phyloP scores from a whole-genome alignment of 1,140 invertebrate species.

The Idris sp. region DNA sequence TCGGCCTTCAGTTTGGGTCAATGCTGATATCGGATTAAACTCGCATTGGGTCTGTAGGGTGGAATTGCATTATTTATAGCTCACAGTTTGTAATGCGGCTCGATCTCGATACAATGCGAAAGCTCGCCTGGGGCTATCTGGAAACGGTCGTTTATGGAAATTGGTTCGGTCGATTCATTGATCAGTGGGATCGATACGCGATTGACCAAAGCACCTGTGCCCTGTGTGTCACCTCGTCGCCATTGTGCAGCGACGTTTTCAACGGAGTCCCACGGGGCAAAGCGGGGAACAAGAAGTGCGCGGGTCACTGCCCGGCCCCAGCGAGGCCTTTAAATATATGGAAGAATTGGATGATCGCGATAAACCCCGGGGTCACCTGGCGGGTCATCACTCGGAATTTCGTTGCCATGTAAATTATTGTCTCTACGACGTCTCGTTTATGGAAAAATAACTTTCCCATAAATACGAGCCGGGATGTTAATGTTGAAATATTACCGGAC shows the following conservation, averaged over 20 bases:
- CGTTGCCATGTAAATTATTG: slow-evolving; percentile 77
- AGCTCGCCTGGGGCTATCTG: slow-evolving; percentile 35
- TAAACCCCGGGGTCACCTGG: slow-evolving; percentile 71
- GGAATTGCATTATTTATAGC: slow-evolving; percentile 74
- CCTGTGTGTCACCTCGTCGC: slow-evolving; percentile 66
- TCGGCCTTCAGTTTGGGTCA: no score
- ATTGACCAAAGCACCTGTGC: slow-evolving; percentile 74
- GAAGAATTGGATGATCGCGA: slow-evolving; percentile 76
- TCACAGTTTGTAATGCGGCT: slow-evolving; percentile 61
- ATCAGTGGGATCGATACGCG: slow-evolving; percentile 74
- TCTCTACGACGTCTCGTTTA: slow-evolving; percentile 64
- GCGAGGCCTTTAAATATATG: slow-evolving; percentile 74
- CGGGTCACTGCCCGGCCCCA: slow-evolving; percentile 72
- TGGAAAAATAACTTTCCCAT: slow-evolving; percentile 58
- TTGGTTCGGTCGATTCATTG: slow-evolving; percentile 72
- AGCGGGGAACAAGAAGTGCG: slow-evolving; percentile 7
- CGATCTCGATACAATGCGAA: slow-evolving; percentile 69
- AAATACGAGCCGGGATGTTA: slow-evolving; percentile 43
- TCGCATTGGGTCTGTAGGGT: slow-evolving; percentile 19
- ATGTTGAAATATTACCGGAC: slow-evolving; percentile 40
- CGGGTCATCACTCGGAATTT: slow-evolving; percentile 72
- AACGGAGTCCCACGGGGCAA: slow-evolving; percentile 35
- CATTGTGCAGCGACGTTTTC: slow-evolving; percentile 48
- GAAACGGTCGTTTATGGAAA: slow-evolving; percentile 70
- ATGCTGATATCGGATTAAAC: no score